Evolutionary conservation across 2,797 vertebrate species (phyloP).

Genomic region (Centroberyx gerrardi): DNA sequence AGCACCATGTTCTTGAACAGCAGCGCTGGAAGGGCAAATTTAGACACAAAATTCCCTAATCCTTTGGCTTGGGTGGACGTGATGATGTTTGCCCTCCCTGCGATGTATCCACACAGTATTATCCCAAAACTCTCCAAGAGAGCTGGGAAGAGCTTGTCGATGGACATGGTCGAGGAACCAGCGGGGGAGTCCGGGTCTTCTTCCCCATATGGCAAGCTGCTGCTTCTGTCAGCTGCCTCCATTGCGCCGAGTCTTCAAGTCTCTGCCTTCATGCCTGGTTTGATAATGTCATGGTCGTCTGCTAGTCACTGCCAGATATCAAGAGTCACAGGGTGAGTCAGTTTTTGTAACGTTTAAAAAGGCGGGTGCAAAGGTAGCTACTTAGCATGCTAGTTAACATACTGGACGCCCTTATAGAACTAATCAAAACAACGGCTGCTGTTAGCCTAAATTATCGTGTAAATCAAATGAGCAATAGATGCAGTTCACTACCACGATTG

Average conservation of each 20-base stretch:
- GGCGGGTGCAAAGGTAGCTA: background rate
- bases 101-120: constrained; percentile 95
- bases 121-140: constrained; percentile 98
- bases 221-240: constrained; percentile 40
- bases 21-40: constrained; percentile 96
- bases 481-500: no score
- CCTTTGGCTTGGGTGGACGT: constrained; percentile 96
- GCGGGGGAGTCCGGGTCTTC: background rate
- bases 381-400: background rate
- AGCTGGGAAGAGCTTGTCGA: constrained; percentile 95
- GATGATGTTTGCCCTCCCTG: constrained; percentile 93
- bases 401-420: no score
- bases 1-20: constrained; percentile 99
- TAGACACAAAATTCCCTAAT: constrained; percentile 97
- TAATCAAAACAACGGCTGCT: no score
- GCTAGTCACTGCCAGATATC: background rate
- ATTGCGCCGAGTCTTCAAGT: constrained; percentile 51
- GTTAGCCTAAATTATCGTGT: no score
- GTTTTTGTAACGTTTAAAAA: background rate
- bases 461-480: no score
- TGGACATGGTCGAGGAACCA: constrained; percentile 88
- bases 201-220: constrained; percentile 67
- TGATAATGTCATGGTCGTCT: background rate
- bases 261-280: constrained; percentile 24
- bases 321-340: background rate